phyloP scores from a whole-genome alignment of 2,797 vertebrate genomes.

The Enteromius anoplus region DNA sequence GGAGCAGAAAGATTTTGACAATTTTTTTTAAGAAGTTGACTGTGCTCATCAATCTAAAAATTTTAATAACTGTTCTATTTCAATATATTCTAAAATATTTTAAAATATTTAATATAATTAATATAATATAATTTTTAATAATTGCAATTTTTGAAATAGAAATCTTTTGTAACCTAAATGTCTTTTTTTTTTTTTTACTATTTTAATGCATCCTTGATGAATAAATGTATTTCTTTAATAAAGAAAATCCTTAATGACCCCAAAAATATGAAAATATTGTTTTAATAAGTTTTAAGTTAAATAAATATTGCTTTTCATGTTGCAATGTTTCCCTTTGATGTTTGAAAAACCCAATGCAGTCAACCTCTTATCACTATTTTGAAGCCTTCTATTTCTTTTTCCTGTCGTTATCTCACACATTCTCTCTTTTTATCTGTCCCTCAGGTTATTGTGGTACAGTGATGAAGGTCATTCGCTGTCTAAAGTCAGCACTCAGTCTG shows the following conservation, averaged over 20 bases:
- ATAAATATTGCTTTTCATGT: not conserved
- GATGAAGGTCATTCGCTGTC: constrained; percentile 82
- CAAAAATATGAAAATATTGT: not conserved
- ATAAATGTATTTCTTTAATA: not conserved
- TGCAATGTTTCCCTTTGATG: not conserved
- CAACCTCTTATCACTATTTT: not conserved
- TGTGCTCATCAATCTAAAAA: not conserved
- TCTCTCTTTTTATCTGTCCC: not conserved
- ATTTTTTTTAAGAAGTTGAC: not conserved
- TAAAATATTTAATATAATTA: too few species aligned
- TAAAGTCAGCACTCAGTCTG: constrained; percentile 74
- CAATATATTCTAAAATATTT: not conserved
- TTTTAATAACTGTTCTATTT: not conserved
- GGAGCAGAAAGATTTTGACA: not conserved
- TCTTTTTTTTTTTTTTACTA: not conserved
- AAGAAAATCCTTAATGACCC: not conserved
- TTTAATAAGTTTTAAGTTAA: not conserved
- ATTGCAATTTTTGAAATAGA: not conserved
- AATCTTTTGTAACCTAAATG: not conserved
- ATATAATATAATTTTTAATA: too few species aligned
- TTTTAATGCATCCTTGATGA: not conserved
- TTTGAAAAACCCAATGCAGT: not conserved
- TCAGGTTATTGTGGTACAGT: constrained; percentile 84
- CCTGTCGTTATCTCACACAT: not conserved
- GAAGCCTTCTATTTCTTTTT: not conserved